These are phyloP conservation scores for Palythoa grandis DNA, from an alignment of 92 coral and sea anemone species.

Conservation along the genomic window DNA sequence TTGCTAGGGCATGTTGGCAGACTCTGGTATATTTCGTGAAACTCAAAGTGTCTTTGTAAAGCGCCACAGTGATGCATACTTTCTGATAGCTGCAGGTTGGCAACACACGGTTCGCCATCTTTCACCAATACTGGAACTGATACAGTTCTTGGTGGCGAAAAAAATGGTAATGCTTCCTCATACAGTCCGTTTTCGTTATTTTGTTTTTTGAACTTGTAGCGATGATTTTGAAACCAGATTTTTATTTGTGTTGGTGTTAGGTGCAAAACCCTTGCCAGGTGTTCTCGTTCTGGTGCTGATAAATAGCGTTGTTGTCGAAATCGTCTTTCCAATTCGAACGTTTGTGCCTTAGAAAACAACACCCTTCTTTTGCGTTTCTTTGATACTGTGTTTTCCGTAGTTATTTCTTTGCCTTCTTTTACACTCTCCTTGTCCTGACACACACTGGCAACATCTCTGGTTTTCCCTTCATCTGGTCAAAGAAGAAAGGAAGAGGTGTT, in stretches of 20 bases:
- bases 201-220: constrained; percentile 50
- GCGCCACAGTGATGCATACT: constrained; percentile 25
- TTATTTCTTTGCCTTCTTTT: constrained; percentile 19
- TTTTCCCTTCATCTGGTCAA: constrained; percentile 20
- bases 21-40: constrained; percentile 28
- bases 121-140: constrained; percentile 78
- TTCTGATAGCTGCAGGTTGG: constrained; percentile 34
- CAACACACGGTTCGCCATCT: constrained; percentile 69
- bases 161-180: constrained; percentile 47
- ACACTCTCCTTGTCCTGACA: not conserved
- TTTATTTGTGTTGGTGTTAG: constrained; percentile 54
- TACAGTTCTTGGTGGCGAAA: constrained; percentile 63
- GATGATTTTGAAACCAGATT: constrained; percentile 56
- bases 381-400: constrained; percentile 23
- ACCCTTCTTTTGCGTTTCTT: constrained; percentile 47
- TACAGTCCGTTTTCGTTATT: constrained; percentile 36
- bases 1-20: constrained; percentile 6
- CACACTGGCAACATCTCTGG: constrained; percentile 10
- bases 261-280: constrained; percentile 35
- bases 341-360: constrained; percentile 44
- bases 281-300: constrained; percentile 49
- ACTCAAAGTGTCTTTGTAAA: constrained; percentile 30
- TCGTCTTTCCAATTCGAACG: constrained; percentile 40
- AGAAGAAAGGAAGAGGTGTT: not conserved
- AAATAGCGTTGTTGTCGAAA: constrained; percentile 51